A percentile compares a stretch with the other conserved stretches of the same genome.
These are phyloP conservation scores for Lutjanus argentimaculatus DNA, from an alignment of 2,797 vertebrate species.

Conservation along the genomic window DNA sequence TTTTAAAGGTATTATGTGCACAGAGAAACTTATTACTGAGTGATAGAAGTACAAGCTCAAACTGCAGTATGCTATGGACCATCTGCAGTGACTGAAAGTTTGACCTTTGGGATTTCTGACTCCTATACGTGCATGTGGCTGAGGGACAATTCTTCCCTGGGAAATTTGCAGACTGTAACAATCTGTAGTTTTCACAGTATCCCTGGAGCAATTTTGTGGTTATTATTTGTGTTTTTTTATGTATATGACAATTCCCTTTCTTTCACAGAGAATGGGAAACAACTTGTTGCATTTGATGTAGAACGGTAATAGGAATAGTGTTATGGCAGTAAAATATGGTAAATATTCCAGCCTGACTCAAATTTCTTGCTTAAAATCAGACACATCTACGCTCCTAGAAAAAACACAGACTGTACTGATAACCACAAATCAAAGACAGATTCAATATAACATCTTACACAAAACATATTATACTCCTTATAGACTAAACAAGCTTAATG, in stretches of 20 bases:
- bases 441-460: no score
- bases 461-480: no score
- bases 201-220: not conserved
- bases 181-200: not conserved
- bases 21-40: not conserved
- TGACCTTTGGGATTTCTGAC: not conserved
- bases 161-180: not conserved
- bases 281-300: constrained; percentile 23
- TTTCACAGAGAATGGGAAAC: not conserved
- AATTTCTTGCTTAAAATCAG: not conserved
- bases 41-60: not conserved
- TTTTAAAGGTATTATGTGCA: not conserved
- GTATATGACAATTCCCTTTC: no score
- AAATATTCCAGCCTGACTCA: not conserved
- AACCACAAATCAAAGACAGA: no score
- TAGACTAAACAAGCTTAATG: no score
- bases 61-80: not conserved
- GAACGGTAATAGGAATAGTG: not conserved
- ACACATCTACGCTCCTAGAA: not conserved
- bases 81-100: not conserved
- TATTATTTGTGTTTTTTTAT: not conserved
- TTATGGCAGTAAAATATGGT: not conserved
- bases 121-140: not conserved
- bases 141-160: not conserved
- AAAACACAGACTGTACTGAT: no score